These are phyloP conservation scores for Andricus curvator DNA, from an alignment of 2,888 invertebrate genomes.

Conservation along the genomic window DNA sequence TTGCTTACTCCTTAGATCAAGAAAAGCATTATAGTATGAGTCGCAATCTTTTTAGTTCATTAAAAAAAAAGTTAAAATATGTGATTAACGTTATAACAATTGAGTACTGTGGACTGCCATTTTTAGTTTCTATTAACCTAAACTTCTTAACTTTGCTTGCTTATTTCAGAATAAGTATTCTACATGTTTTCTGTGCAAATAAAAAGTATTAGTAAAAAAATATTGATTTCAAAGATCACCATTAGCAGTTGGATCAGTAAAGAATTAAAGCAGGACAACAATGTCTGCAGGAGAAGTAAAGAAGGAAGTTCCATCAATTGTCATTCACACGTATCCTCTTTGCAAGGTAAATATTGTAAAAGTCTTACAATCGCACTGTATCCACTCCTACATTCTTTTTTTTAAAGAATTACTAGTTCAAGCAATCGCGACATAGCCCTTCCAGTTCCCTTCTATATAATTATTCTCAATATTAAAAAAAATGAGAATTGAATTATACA, in stretches of 20 bases:
- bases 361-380: no score
- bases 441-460: no score
- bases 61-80: no score
- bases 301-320: conserved; percentile 78
- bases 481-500: no score
- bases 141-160: background rate
- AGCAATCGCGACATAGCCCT: no score
- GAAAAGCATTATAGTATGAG: no score
- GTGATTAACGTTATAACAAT: background rate
- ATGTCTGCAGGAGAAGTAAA: conserved; percentile 80
- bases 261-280: conserved; percentile 19
- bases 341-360: conserved; percentile 84
- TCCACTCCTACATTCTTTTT: no score
- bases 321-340: conserved; percentile 89
- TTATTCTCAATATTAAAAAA: no score
- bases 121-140: background rate
- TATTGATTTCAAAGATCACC: background rate
- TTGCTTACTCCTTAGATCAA: no score
- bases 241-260: background rate
- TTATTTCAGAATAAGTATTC: background rate
- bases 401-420: no score
- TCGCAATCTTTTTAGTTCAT: no score
- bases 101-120: background rate
- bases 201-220: background rate
- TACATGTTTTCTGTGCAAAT: background rate